phyloP scores from a whole-genome alignment of 2,797 vertebrate genomes.

The Bradypus variegatus region DNA sequence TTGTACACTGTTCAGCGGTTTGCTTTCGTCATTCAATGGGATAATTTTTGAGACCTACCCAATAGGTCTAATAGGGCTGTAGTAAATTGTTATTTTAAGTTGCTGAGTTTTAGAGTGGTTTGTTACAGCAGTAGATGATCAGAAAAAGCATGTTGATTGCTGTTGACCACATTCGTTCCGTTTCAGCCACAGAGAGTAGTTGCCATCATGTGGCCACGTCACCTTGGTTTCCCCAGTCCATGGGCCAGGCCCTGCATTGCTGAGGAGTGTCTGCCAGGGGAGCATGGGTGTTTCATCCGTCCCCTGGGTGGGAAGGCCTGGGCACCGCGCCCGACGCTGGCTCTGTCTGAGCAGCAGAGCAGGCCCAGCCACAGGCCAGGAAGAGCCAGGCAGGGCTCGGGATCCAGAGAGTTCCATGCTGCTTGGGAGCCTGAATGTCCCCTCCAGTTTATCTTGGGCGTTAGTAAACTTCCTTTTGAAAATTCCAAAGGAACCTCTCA shows the following conservation, averaged over 20 bases:
- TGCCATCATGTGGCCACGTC: too few species aligned
- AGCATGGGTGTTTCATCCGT: too few species aligned
- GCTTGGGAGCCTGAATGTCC: neutral
- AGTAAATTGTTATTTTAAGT: too few species aligned
- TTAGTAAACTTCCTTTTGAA: neutral
- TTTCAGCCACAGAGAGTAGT: too few species aligned
- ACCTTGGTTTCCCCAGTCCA: too few species aligned
- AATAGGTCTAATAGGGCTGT: too few species aligned
- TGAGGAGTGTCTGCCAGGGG: neutral
- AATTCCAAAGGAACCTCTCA: neutral
- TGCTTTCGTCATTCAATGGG: neutral
- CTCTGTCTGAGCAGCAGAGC: neutral
- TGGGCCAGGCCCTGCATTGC: neutral
- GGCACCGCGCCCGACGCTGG: neutral
- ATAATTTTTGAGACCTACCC: too few species aligned
- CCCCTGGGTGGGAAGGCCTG: neutral
- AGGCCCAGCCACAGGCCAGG: too few species aligned
- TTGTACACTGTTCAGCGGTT: neutral
- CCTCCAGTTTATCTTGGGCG: neutral
- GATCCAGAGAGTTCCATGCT: rapidly evolving
- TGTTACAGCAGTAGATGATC: too few species aligned
- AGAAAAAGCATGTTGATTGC: too few species aligned
- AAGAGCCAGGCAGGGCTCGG: neutral
- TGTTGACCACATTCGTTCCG: too few species aligned
- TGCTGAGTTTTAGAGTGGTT: too few species aligned